phyloP scores from a whole-genome alignment of 2,888 invertebrate genomes.

The Callosobruchus maculatus region DNA sequence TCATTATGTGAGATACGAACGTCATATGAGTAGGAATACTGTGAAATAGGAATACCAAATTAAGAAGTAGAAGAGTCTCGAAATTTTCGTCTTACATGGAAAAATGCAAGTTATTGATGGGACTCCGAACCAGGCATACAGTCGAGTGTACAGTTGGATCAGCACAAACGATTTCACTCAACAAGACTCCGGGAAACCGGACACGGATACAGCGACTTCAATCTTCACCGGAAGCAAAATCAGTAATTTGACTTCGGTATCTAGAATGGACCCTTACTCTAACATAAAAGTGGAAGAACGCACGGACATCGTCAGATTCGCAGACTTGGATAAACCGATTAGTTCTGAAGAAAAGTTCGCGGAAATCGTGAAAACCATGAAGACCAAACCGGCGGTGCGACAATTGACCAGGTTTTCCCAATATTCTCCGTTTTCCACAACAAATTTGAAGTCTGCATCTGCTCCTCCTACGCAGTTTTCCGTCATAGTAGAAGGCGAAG shows the following conservation, averaged over 20 bases:
- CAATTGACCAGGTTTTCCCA: background rate
- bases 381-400: background rate
- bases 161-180: background rate
- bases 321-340: background rate
- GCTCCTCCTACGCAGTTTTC: background rate
- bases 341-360: background rate
- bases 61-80: background rate
- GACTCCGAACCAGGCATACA: background rate
- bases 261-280: background rate
- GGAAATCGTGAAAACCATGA: background rate
- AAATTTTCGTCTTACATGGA: background rate
- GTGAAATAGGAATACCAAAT: background rate
- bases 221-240: background rate
- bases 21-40: background rate
- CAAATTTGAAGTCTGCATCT: background rate
- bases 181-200: background rate
- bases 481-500: background rate
- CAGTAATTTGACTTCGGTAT: background rate
- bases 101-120: background rate
- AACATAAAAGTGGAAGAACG: background rate
- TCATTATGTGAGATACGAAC: background rate
- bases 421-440: background rate
- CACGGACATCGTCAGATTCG: background rate
- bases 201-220: background rate
- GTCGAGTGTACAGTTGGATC: background rate